Conservation (phyloP, 1,140 invertebrate species). For the Cydia fagiglandana region DNA sequence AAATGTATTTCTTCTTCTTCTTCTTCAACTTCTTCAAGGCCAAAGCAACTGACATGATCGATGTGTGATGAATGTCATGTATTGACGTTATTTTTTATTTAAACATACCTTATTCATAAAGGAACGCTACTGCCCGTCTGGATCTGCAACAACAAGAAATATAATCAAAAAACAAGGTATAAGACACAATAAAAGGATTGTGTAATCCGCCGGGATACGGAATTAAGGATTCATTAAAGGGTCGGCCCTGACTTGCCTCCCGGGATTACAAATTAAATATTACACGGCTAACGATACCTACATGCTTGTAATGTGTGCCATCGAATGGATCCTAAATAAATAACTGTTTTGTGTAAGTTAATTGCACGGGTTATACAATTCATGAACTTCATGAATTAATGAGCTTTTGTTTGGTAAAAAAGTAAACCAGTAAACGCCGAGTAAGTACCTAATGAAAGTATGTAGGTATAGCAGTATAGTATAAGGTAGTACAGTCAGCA, state of each 20-base stretch:
- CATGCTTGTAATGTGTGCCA: not conserved
- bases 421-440: not conserved
- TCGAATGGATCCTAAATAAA: conserved; percentile 12
- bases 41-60: too few relatives aligned
- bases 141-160: conserved; percentile 17
- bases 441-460: not conserved
- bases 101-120: not conserved
- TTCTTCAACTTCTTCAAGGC: too few relatives aligned
- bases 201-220: not conserved
- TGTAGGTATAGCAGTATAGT: not conserved
- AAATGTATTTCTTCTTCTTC: too few relatives aligned
- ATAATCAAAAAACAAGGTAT: not conserved
- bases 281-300: conserved; percentile 10
- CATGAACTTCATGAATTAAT: not conserved
- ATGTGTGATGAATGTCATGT: too few relatives aligned
- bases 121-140: not conserved
- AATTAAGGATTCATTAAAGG: conserved; percentile 27
- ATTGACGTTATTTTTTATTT: too few relatives aligned
- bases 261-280: conserved; percentile 28
- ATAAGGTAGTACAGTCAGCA: too few relatives aligned
- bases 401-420: not conserved
- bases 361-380: not conserved
- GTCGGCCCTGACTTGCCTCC: not conserved
- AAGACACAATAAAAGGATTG: conserved; percentile 12
- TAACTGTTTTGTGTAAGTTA: conserved; percentile 16